Evolutionary conservation across 2,888 invertebrate species (phyloP), one percentile per base, ranked within the genome.

Genomic region (Invenusta paracnida): DNA sequence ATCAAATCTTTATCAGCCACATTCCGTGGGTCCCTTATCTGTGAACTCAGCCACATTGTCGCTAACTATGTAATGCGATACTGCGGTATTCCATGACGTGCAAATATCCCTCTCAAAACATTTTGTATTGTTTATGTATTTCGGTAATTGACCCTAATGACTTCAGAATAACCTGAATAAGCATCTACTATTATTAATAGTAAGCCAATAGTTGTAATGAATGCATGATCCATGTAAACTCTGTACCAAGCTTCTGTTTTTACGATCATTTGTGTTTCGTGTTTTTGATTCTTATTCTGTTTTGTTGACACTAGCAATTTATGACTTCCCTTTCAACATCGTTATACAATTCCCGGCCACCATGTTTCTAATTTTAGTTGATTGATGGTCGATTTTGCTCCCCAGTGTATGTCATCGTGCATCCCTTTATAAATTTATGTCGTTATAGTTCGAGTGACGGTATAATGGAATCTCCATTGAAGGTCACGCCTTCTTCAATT

Each of bases 21-120:
- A 85, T 48, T 85, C 85, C n/a, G 23, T 29, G 28, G 28, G 85
- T n/a, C 86, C 31, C 5, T 29, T 29, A 30, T 85, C 85, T 11
- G 30, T 29, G 31, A 85, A 85, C 30, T 85, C 85, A 30, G 85
- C 30, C 1, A 86, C 85, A 85, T 85, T 85, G n/a, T 85, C 85
- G n/a, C 84, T 30, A 30, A 85, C 85, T 66, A 85, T 5, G 1
- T 83, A 83, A 29, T 30, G 30, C 28, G 86, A 30, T 29, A 85
- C 85, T 30, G 30, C 28, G 86, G 85, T 29, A 85, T 30, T n/a
- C 85, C 85, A 29, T 85, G 5, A 29, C 86, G 29, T 2, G 85
- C 83, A 48, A 85, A 85, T n/a, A 86, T 85, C 17, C 13, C 13
- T 67, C 84, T 30, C 29, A 84, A 79, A n/a, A 84, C 84, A 1